phyloP scores from a whole-genome alignment of 2,797 vertebrate genomes.

The Eulemur rubriventer region DNA sequence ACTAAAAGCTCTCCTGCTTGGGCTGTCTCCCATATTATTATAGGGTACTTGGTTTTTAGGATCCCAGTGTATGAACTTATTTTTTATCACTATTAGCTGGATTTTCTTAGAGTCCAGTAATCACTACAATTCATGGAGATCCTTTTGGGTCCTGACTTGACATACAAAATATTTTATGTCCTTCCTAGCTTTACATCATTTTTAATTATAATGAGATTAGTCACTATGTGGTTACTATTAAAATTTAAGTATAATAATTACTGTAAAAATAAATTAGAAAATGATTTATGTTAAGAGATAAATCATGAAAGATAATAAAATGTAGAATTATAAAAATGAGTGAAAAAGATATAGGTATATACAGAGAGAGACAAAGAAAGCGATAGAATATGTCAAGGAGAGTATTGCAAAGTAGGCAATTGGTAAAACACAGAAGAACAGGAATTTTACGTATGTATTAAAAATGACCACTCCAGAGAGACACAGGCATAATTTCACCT shows the following conservation, averaged over 20 bases:
- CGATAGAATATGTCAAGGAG: neutral
- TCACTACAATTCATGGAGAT: neutral
- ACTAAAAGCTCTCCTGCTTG: neutral
- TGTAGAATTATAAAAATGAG: constrained; percentile 20
- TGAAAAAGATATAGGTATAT: neutral
- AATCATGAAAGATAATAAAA: constrained; percentile 60
- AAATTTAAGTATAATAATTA: constrained; percentile 64
- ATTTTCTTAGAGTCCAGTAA: constrained; percentile 3
- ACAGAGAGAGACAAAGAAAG: neutral
- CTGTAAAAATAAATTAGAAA: constrained; percentile 70
- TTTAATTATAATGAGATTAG: constrained; percentile 61
- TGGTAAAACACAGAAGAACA: neutral
- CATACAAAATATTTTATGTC: constrained; percentile 40
- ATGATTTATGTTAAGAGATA: constrained; percentile 53
- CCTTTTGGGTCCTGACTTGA: constrained; percentile 2
- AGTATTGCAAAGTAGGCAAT: neutral
- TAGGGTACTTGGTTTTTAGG: neutral
- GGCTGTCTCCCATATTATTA: neutral
- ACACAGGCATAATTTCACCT: neutral
- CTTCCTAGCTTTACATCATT: constrained; percentile 40
- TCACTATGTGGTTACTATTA: constrained; percentile 44
- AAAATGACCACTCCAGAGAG: neutral
- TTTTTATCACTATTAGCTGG: neutral
- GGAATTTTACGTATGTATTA: neutral
- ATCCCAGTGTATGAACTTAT: neutral